phyloP scores from a whole-genome alignment of 1,140 invertebrate genomes.

The Philopotamus ludificatus region DNA sequence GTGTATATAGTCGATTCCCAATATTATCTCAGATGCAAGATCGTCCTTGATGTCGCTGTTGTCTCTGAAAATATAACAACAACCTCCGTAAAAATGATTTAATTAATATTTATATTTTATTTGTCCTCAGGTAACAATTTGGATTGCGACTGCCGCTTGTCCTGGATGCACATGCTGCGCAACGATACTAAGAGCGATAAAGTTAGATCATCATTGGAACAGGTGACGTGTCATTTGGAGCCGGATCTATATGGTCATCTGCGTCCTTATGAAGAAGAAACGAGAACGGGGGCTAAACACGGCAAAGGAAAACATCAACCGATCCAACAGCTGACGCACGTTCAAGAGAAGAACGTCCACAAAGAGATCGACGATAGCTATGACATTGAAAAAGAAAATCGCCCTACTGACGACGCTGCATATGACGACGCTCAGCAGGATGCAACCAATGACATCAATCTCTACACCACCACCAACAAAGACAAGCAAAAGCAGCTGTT shows the following conservation, averaged over 20 bases:
- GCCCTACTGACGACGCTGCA: conserved; percentile 44
- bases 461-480: conserved; percentile 42
- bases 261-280: neutral
- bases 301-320: conserved; percentile 46
- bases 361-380: conserved; percentile 44
- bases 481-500: conserved; percentile 56
- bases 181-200: conserved; percentile 70
- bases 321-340: conserved; percentile 42
- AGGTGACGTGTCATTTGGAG: conserved; percentile 67
- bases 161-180: conserved; percentile 71
- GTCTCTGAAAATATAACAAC: neutral
- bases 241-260: conserved; percentile 40
- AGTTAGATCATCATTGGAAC: conserved; percentile 64
- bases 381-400: conserved; percentile 46
- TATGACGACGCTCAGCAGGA: conserved; percentile 49
- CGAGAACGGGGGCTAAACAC: conserved; percentile 46
- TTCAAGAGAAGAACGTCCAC: conserved; percentile 31
- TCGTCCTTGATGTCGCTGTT: neutral
- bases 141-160: conserved; percentile 73
- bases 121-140: conserved; percentile 72
- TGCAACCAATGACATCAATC: conserved; percentile 43
- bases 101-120: conserved; percentile 32
- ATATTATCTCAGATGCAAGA: neutral
- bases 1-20: neutral
- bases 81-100: neutral